Evolutionary conservation across 2,888 invertebrate species (phyloP), one percentile per base, ranked within the genome.

Genomic region (Leucozona laternaria): DNA sequence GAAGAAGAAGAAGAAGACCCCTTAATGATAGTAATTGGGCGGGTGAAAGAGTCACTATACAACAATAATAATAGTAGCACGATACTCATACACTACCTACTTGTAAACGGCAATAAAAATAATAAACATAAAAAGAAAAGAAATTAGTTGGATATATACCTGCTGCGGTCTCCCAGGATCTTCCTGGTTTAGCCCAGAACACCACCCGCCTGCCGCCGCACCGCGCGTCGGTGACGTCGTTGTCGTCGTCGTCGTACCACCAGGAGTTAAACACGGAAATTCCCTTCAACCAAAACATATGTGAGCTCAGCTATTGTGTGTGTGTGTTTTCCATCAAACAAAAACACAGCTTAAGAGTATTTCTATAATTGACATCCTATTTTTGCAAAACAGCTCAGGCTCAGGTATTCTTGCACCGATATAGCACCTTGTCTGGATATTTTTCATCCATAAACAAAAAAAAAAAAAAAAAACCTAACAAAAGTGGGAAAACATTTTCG

Each of bases 281-380:
- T 53, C 53, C 48, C 57, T 78, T 66, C 55, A 81, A 64, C 73
- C 71, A 53, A 48, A 22, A 68, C 70, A 75, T 55, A 75, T 79
- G 86, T 81, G 77, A 72, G 48, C 57, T 64, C 31, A 28, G 25
- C 25, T 53, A 25, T 25, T 28, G 17, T 62, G 34, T 55, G 45
- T 71, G 45, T 72, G 62, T 83, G 57, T 79, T 48, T 76, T 64
- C 60, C 22, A 73, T 40, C 71, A 81, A 45, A 86, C 64, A 78
- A 75, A 79, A 78, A 86, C 76, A 71, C 71, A 71, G 87, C 88
- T 87, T 83, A 83, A 88, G 87, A 78, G 80, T 66, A 87, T 87
- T 87, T 80, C 83, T 79, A 79, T 88, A 88, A 88, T 88, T 88
- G 81, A 88, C 88, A 88, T 88, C 81, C 88, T 84, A 88, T 88